Evolutionary conservation across 1,140 invertebrate species (phyloP).

Genomic region (Radopholus similis): DNA sequence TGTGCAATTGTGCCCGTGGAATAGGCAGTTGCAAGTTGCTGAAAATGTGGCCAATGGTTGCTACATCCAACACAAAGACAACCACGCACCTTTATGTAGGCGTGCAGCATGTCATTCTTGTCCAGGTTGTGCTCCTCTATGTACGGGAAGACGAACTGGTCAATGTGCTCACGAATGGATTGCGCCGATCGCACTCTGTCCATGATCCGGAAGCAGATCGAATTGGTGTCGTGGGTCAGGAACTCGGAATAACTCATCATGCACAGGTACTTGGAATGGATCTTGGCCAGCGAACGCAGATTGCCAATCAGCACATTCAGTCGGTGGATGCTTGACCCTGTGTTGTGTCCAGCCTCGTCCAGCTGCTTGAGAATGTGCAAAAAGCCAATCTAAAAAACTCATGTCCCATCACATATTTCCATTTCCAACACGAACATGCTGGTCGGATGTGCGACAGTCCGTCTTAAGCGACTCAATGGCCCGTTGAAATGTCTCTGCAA

Average conservation of each 20-base stretch:
- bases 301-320: conserved; percentile 20
- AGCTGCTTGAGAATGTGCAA: conserved; percentile 15
- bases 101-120: conserved; percentile 21
- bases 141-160: conserved; percentile 28
- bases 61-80: neutral
- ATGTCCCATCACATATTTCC: neutral
- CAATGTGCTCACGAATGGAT: conserved; percentile 23
- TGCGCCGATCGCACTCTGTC: conserved; percentile 10
- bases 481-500: conserved; percentile 23
- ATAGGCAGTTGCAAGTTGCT: conserved; percentile 17
- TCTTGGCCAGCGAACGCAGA: conserved; percentile 10
- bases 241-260: conserved; percentile 22
- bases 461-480: conserved; percentile 11
- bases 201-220: conserved; percentile 25
- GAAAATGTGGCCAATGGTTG: neutral
- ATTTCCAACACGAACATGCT: conserved; percentile 14
- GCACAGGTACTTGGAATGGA: conserved; percentile 18
- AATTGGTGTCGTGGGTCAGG: neutral
- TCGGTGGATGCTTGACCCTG: neutral
- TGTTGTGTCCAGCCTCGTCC: neutral
- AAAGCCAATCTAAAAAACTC: neutral
- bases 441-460: conserved; percentile 17
- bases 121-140: conserved; percentile 23
- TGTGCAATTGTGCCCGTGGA: neutral
- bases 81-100: conserved; percentile 21